A percentile compares a stretch with the other conserved stretches of the same genome.
Evolutionary conservation across 2,113 vertebrate species (phyloP).

Genomic region (Telmatochromis brichardi): DNA sequence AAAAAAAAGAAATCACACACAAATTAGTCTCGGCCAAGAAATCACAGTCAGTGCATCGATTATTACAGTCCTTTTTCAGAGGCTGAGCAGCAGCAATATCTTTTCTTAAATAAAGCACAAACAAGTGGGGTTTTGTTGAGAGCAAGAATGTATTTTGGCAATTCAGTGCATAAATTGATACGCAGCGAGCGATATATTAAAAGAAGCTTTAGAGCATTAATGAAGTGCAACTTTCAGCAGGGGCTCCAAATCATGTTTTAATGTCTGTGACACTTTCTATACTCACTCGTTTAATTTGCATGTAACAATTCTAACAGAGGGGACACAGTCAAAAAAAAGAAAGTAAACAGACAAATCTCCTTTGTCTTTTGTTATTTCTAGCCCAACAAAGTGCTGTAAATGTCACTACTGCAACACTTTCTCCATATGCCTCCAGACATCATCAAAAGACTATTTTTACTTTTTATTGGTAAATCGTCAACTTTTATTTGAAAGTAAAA

Average conservation of each 20-base stretch:
- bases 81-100: background rate
- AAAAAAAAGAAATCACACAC: background rate
- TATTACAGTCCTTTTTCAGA: background rate
- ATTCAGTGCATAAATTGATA: background rate
- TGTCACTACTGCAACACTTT: conserved; percentile 30
- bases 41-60: background rate
- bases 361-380: conserved; percentile 19
- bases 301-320: background rate
- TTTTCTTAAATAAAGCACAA: background rate
- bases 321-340: background rate
- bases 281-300: background rate
- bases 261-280: background rate
- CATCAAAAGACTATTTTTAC: conserved; percentile 64
- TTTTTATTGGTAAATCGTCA: conserved; percentile 72
- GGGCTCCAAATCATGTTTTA: background rate
- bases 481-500: conserved; percentile 73
- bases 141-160: background rate
- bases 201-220: background rate
- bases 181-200: background rate
- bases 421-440: conserved; percentile 66
- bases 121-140: background rate
- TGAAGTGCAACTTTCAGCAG: background rate
- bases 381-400: conserved; percentile 39
- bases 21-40: background rate
- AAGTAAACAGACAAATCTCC: background rate